phyloP scores from a whole-genome alignment of 2,797 vertebrate genomes.

The Epinephelus coioides region DNA sequence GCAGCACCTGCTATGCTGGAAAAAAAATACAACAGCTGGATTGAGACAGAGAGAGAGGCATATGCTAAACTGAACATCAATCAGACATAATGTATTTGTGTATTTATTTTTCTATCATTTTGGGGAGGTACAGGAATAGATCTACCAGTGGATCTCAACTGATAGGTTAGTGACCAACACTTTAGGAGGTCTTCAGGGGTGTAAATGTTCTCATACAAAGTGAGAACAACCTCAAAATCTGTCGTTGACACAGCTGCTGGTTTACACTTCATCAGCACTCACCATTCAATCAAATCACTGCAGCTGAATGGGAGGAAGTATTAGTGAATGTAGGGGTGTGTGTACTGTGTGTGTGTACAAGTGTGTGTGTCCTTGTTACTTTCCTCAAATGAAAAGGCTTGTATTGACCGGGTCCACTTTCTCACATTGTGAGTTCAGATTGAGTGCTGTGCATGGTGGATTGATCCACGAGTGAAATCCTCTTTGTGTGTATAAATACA shows the following conservation, averaged over 20 bases:
- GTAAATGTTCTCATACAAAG: background rate
- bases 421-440: slow-evolving; percentile 40
- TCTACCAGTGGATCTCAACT: no score
- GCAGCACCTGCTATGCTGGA: no score
- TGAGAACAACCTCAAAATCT: background rate
- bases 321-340: background rate
- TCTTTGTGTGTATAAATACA: slow-evolving; percentile 52
- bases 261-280: background rate
- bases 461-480: slow-evolving; percentile 46
- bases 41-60: no score
- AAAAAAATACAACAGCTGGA: no score
- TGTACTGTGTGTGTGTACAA: background rate
- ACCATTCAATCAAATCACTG: slow-evolving; percentile 28
- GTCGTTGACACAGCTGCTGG: background rate
- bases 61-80: no score
- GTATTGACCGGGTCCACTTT: slow-evolving; percentile 65
- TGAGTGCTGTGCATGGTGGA: no score
- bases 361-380: slow-evolving; percentile 32
- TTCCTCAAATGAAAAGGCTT: slow-evolving; percentile 39
- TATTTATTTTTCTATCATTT: no score
- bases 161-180: no score
- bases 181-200: background rate
- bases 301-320: slow-evolving; percentile 7
- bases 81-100: no score
- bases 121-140: no score